Conservation (phyloP, 2,113 vertebrate species). For the Pantherophis guttatus region DNA sequence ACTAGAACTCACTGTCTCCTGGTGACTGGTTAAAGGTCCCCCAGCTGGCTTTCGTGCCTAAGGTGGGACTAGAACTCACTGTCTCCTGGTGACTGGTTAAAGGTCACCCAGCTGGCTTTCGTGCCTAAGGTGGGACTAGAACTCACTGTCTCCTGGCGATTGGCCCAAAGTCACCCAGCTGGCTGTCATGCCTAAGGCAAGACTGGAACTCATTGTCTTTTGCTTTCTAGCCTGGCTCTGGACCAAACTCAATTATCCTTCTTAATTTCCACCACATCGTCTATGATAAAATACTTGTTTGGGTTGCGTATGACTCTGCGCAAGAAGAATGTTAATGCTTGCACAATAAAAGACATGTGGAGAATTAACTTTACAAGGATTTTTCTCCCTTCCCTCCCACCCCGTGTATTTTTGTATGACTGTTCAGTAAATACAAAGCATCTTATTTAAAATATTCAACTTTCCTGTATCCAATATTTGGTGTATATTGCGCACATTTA, state of each 20-base stretch:
- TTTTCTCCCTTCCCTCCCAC: too few relatives aligned
- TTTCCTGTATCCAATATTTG: background rate
- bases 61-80: too few relatives aligned
- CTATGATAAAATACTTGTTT: background rate
- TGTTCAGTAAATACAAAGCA: background rate
- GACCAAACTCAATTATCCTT: background rate
- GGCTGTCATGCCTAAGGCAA: background rate
- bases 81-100: too few relatives aligned
- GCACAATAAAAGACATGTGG: background rate
- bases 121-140: too few relatives aligned
- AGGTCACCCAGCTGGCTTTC: too few relatives aligned
- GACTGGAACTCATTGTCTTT: background rate
- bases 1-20: too few relatives aligned
- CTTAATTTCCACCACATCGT: background rate
- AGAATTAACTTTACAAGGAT: background rate
- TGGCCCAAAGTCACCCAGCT: too few relatives aligned
- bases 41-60: too few relatives aligned
- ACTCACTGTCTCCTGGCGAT: too few relatives aligned
- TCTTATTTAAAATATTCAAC: background rate
- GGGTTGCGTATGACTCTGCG: background rate
- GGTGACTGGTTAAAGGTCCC: too few relatives aligned
- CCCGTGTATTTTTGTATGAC: background rate
- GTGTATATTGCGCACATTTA: background rate
- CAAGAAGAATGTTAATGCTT: background rate
- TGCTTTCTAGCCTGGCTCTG: background rate